These are phyloP conservation scores for Hylaeus anthracinus DNA, from an alignment of 1,140 invertebrate genomes.

Conservation along the genomic window DNA sequence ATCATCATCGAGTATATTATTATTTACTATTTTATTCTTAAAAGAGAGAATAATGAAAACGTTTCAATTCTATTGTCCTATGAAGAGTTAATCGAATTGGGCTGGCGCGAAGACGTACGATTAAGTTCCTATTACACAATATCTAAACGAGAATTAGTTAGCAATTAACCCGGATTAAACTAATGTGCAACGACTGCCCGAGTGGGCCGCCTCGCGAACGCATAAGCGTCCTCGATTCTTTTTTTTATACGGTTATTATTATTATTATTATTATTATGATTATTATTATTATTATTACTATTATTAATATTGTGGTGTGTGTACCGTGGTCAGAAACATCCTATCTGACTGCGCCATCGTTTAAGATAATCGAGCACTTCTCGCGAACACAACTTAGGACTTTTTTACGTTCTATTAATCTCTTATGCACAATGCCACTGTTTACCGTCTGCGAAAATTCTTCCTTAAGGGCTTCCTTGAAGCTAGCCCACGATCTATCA, in stretches of 20 bases:
- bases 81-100: slow-evolving; percentile 29
- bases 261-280: slow-evolving; percentile 2
- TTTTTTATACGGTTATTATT: slow-evolving; percentile 2
- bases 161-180: slow-evolving; percentile 54
- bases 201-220: slow-evolving; percentile 22
- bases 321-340: too few relatives aligned
- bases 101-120: slow-evolving; percentile 61
- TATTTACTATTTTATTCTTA: neutral
- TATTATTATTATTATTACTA: neutral
- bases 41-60: neutral
- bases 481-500: too few relatives aligned
- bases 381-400: too few relatives aligned
- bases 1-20: neutral
- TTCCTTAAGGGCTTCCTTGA: too few relatives aligned
- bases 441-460: too few relatives aligned
- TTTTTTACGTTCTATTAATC: too few relatives aligned
- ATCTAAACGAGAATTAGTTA: slow-evolving; percentile 64
- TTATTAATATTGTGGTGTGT: neutral
- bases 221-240: slow-evolving; percentile 11
- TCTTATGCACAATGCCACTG: too few relatives aligned
- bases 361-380: too few relatives aligned
- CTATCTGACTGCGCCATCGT: too few relatives aligned
- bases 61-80: slow-evolving; percentile 13
- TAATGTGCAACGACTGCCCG: slow-evolving; percentile 33
- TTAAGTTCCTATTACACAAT: slow-evolving; percentile 74